A percentile compares a stretch with the other conserved stretches of the same genome.
These are phyloP conservation scores for Luperina testacea DNA, from an alignment of 2,888 invertebrate species.

Conservation along the genomic window DNA sequence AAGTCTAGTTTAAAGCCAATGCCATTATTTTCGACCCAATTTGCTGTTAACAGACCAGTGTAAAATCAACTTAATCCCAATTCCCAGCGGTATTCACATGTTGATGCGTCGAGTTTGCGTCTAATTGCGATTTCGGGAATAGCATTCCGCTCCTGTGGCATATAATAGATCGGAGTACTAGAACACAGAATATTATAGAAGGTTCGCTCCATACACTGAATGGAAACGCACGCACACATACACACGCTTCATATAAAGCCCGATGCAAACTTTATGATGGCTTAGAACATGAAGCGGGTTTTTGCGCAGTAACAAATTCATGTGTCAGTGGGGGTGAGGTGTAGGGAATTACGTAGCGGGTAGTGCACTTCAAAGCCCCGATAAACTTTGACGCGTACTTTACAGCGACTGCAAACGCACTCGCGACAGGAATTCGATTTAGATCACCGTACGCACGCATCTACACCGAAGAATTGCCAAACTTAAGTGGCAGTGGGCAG, in stretches of 20 bases:
- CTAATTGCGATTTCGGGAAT: slow-evolving; percentile 64
- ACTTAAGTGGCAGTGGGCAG: no score
- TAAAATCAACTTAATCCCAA: slow-evolving; percentile 42
- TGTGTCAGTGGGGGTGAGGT: no score
- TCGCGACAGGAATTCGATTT: neutral
- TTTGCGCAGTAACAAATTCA: neutral
- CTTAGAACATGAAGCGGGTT: neutral
- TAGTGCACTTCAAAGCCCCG: neutral
- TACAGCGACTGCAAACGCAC: neutral
- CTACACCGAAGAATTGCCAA: no score
- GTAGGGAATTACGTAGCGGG: neutral
- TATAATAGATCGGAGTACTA: slow-evolving; percentile 35
- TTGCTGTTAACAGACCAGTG: slow-evolving; percentile 40
- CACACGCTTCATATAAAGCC: neutral
- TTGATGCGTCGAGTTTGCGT: slow-evolving; percentile 57
- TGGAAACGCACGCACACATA: neutral
- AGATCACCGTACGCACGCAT: neutral
- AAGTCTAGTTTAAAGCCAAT: slow-evolving; percentile 14
- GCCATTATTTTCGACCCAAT: slow-evolving; percentile 25
- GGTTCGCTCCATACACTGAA: neutral
- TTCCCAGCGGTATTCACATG: slow-evolving; percentile 44
- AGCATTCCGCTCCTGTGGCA: slow-evolving; percentile 30
- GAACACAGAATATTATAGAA: neutral
- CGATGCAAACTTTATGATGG: neutral
- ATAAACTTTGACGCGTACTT: neutral